Evolutionary conservation across 2,888 invertebrate genomes (phyloP).

Genomic region (Athripsodes cinereus): DNA sequence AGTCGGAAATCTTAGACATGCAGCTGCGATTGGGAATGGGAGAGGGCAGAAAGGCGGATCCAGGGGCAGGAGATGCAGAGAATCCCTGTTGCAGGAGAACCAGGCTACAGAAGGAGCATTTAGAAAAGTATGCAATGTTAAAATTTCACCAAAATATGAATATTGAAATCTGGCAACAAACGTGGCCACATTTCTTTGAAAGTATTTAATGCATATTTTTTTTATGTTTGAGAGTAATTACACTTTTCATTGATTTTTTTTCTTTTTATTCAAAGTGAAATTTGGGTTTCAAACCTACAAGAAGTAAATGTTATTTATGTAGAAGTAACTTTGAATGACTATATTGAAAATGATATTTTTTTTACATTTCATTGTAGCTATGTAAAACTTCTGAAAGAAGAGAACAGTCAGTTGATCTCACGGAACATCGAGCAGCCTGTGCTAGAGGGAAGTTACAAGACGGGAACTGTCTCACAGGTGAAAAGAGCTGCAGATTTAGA

Average conservation of each 20-base stretch:
- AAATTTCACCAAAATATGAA: not conserved
- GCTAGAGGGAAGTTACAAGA: constrained; percentile 4
- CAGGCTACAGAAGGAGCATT: constrained; percentile 19
- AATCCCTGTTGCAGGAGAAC: constrained; percentile 39
- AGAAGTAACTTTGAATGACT: too few species aligned
- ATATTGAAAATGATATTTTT: not conserved
- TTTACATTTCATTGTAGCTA: constrained; percentile 39
- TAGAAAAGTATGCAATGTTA: constrained; percentile 22
- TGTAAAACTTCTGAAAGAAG: constrained; percentile 56
- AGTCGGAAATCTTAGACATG: constrained; percentile 42
- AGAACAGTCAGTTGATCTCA: constrained; percentile 48
- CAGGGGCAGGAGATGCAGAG: constrained; percentile 31
- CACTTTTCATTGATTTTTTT: too few species aligned
- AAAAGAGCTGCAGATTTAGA: constrained; percentile 46
- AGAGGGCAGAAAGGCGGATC: constrained; percentile 9
- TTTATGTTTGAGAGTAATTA: too few species aligned
- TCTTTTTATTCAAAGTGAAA: too few species aligned
- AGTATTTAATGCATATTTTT: too few species aligned
- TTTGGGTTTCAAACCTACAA: too few species aligned
- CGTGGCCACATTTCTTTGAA: too few species aligned
- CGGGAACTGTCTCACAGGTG: constrained; percentile 14
- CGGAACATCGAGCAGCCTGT: constrained; percentile 30
- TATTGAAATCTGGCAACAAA: too few species aligned
- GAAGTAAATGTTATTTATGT: too few species aligned
- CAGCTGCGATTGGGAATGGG: constrained; percentile 37